These are phyloP conservation scores for Leucopsar rothschildi DNA, from an alignment of 2,113 vertebrate genomes.

Conservation along the genomic window DNA sequence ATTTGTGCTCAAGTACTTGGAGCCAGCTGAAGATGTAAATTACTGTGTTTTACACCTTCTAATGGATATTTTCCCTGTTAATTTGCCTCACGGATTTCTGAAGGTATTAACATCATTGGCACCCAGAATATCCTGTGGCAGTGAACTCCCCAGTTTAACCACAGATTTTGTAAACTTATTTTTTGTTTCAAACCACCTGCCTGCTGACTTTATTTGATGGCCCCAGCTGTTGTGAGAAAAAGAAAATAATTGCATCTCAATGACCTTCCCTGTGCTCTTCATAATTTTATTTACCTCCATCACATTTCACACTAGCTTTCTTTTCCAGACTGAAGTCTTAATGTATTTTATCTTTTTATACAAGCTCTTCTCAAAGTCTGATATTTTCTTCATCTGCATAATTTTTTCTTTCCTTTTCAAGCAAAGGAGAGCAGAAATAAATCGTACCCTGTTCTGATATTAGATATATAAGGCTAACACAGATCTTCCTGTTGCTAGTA, in stretches of 20 bases:
- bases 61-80: neutral
- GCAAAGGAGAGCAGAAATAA: neutral
- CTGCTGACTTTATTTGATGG: neutral
- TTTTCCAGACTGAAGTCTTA: neutral
- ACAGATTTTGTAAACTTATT: neutral
- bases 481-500: neutral
- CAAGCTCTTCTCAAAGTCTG: neutral
- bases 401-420: rapidly evolving
- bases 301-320: neutral
- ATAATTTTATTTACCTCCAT: neutral
- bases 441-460: neutral
- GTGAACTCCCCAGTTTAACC: neutral
- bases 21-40: neutral
- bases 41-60: neutral
- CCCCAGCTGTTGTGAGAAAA: neutral
- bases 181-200: neutral
- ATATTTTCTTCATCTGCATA: neutral
- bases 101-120: neutral
- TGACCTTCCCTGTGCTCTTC: neutral
- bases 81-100: neutral
- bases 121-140: neutral
- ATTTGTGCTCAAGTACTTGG: neutral
- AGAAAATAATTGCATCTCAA: neutral
- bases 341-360: neutral
- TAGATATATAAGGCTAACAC: rapidly evolving